Evolutionary conservation across 2,113 vertebrate genomes (phyloP).

Genomic region (Indicator maculatus): DNA sequence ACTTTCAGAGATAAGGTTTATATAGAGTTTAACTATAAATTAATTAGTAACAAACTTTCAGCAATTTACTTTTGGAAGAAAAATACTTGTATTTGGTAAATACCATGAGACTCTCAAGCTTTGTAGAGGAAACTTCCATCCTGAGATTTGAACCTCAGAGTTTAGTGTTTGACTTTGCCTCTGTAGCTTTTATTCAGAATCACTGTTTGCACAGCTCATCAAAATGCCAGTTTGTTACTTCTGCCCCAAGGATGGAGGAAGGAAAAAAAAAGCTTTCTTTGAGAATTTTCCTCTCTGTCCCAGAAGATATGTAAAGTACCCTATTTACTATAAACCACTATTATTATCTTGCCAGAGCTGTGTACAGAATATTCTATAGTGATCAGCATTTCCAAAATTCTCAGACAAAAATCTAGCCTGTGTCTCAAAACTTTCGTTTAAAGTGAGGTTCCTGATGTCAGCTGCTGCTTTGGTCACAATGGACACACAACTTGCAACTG

Average conservation of each 20-base stretch:
- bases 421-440: not conserved
- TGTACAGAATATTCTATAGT: not conserved
- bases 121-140: constrained; percentile 6
- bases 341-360: not conserved
- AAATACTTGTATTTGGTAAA: not conserved
- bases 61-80: not conserved
- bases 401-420: not conserved
- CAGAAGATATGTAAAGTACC: not conserved
- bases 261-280: not conserved
- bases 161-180: not conserved
- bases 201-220: not conserved
- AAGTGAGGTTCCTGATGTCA: not conserved
- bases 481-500: not conserved
- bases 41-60: not conserved
- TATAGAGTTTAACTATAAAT: not conserved
- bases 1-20: not conserved
- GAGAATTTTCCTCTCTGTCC: not conserved
- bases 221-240: not conserved
- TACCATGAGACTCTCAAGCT: not conserved
- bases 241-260: not conserved
- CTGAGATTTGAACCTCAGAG: not conserved
- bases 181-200: not conserved
- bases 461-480: not conserved
- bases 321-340: not conserved
- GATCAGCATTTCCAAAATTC: not conserved